Percentiles rank a stretch among this genome's conserved stretches.
phyloP scores from a whole-genome alignment of 2,113 vertebrate genomes.

The Forbesichthys papilliferus region DNA sequence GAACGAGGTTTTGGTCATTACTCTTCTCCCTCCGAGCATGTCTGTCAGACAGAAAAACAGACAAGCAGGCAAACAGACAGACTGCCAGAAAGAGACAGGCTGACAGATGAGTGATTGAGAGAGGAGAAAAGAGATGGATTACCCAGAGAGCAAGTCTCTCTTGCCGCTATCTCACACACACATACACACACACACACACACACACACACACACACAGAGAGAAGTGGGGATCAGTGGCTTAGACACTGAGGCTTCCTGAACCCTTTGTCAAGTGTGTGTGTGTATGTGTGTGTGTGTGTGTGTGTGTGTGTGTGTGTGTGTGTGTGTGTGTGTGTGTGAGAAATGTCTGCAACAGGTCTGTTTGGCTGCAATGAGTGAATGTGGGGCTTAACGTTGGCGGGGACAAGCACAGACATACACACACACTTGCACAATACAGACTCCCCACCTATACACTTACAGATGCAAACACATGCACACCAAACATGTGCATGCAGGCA shows the following conservation, averaged over 20 bases:
- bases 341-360: too few relatives aligned
- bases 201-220: slow-evolving; percentile 7
- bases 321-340: too few relatives aligned
- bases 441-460: not conserved
- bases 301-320: too few relatives aligned
- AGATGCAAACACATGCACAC: not conserved
- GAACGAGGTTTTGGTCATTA: slow-evolving; percentile 56
- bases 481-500: not conserved
- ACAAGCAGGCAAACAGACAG: slow-evolving; percentile 3
- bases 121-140: slow-evolving; percentile 7
- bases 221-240: slow-evolving; percentile 3
- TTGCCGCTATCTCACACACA: slow-evolving; percentile 1
- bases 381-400: too few relatives aligned
- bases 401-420: slow-evolving; percentile 4
- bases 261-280: slow-evolving; percentile 1
- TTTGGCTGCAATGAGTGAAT: too few relatives aligned
- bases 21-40: slow-evolving; percentile 44
- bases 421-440: not conserved
- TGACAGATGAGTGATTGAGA: slow-evolving; percentile 3
- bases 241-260: slow-evolving; percentile 6
- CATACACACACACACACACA: slow-evolving; percentile 19
- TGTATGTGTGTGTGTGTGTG: not conserved
- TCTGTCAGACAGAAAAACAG: slow-evolving; percentile 13
- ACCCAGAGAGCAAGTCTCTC: slow-evolving; percentile 11
- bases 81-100: not conserved